Evolutionary conservation across 1,140 invertebrate genomes (phyloP), one percentile per base, ranked within the genome.

Genomic region (Ceratina calcarata): DNA sequence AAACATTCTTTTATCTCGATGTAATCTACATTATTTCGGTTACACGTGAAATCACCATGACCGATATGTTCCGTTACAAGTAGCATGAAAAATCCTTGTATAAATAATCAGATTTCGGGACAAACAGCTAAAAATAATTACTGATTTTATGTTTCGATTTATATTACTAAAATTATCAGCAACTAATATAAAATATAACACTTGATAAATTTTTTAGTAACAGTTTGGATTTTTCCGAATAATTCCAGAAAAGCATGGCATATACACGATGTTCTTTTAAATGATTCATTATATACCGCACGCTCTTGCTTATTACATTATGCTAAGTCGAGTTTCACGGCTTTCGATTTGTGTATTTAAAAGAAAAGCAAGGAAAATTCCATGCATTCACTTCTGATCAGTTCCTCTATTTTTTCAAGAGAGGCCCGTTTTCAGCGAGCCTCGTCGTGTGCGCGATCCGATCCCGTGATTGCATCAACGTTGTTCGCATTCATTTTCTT

Each of bases 1-100:
- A 81, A 81, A 81, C 57, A 83, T 24, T 51, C 72, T 69, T 83
- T 77, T 83, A 83, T 83, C 68, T 72, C 6, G 15, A 71, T 13
- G 13, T 70, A 68, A 83, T 83, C 81, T 51, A 62, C 51, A 2
- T 66, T 64, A 64, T 22, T 66, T 24, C 7, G 45, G 13, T 6
- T 49, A 55, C 57, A 57, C 70, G 70, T 51, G 70, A 60, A 74
- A 78, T 58, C 64, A 76, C 53, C 51, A 60, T 60, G 53, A 45
- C 27, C 20, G 75, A 69, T 51, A 61, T 10, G 16, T 37, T 37
- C 55, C 0, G 7, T 7, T 6, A 13, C 45, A 1, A 70, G 20
- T 0, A 18, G 16, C 64, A 67, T 7, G 15, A 20, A 57, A 20
- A 24, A 64, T 32, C 49, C 1, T 8, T 22, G 4, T 37, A 10